These are phyloP conservation scores for Macaca fascicularis DNA, from an alignment of 2,113 vertebrate species.

Conservation along the genomic window T2T-MFA8v1.1 NC_088379.1:72901001-72901500, in stretches of 20 bases:
- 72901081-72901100: not conserved
- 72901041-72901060: not conserved
- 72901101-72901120: not conserved
- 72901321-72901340: not conserved
- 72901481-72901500: not conserved
- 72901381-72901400: not conserved
- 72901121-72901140: not conserved
- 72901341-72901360: not conserved
- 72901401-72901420: not conserved
- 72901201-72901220: not conserved
- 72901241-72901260: not conserved
- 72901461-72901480: not conserved
- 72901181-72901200: slow-evolving; percentile 30
- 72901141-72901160: slow-evolving; percentile 26
- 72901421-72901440: slow-evolving; percentile 2
- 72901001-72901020: not conserved
- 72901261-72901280: not conserved
- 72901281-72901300: not conserved
- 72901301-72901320: too few relatives aligned
- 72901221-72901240: not conserved
- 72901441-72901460: not conserved
- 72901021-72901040: not conserved
- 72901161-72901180: slow-evolving; percentile 10
- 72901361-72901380: not conserved
- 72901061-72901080: not conserved